Conservation (phyloP, 2,888 invertebrate genomes). For the Melolontha melolontha region DNA sequence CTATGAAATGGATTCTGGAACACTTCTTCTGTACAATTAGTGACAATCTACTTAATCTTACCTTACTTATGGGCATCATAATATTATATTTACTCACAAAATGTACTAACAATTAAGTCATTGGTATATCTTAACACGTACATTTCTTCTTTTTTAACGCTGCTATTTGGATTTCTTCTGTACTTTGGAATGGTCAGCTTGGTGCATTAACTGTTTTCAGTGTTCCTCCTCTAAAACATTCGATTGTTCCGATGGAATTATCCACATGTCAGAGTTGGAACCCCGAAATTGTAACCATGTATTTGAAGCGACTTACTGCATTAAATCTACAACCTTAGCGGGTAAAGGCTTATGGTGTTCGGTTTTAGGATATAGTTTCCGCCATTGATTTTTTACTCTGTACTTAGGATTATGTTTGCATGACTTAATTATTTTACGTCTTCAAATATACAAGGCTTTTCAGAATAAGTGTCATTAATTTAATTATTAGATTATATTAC, state of each 20-base stretch:
- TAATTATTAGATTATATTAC: too few relatives aligned
- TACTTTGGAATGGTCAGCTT: constrained; percentile 57
- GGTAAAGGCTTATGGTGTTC: constrained; percentile 53
- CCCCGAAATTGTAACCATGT: constrained; percentile 79
- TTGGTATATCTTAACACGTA: not conserved
- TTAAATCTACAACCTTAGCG: constrained; percentile 78
- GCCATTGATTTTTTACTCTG: not conserved
- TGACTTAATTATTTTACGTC: too few relatives aligned
- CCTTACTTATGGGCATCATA: constrained; percentile 19
- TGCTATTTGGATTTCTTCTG: constrained; percentile 41
- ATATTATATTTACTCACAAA: too few relatives aligned
- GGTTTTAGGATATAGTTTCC: not conserved
- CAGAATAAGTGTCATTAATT: too few relatives aligned
- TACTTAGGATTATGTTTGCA: too few relatives aligned
- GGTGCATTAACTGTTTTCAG: constrained; percentile 79
- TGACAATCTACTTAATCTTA: constrained; percentile 5
- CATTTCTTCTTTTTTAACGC: constrained; percentile 46
- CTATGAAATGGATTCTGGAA: not conserved
- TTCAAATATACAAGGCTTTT: too few relatives aligned
- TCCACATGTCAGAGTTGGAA: constrained; percentile 67
- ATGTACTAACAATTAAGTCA: too few relatives aligned
- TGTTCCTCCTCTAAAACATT: constrained; percentile 78
- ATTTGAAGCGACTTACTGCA: constrained; percentile 84
- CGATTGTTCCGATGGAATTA: constrained; percentile 77
- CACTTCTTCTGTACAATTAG: not conserved